Evolutionary conservation across 2,113 vertebrate species (phyloP).

Genomic region (Parotia lawesii): DNA sequence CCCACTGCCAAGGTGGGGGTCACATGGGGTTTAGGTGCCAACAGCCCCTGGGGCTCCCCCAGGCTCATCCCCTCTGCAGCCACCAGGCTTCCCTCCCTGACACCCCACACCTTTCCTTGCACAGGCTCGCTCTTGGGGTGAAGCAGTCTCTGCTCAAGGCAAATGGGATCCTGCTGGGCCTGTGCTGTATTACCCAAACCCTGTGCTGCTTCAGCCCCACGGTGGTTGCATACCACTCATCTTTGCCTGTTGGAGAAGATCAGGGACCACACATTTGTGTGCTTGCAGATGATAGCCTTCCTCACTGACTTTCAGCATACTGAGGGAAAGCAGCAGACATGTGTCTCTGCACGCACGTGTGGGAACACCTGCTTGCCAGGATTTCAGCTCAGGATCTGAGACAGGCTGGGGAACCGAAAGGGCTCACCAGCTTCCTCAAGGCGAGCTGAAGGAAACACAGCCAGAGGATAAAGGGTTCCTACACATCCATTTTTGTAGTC

Average conservation of each 20-base stretch:
- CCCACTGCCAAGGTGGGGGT: fast-evolving
- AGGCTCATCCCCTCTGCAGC: background rate
- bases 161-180: background rate
- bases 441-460: background rate
- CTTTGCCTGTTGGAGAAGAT: background rate
- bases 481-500: background rate
- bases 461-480: background rate
- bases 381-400: background rate
- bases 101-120: background rate
- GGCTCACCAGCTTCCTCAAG: background rate
- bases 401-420: fast-evolving
- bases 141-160: background rate
- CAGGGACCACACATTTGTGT: background rate
- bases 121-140: fast-evolving
- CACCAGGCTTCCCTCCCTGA: background rate
- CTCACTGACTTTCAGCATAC: background rate
- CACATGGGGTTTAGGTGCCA: fast-evolving
- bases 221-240: fast-evolving
- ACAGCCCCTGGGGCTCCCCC: background rate
- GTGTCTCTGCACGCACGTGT: background rate
- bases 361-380: background rate
- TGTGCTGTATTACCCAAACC: background rate
- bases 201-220: background rate
- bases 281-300: background rate
- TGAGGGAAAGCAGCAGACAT: background rate